Conservation (phyloP, 2,113 vertebrate genomes). For the Erinaceus europaeus region DNA sequence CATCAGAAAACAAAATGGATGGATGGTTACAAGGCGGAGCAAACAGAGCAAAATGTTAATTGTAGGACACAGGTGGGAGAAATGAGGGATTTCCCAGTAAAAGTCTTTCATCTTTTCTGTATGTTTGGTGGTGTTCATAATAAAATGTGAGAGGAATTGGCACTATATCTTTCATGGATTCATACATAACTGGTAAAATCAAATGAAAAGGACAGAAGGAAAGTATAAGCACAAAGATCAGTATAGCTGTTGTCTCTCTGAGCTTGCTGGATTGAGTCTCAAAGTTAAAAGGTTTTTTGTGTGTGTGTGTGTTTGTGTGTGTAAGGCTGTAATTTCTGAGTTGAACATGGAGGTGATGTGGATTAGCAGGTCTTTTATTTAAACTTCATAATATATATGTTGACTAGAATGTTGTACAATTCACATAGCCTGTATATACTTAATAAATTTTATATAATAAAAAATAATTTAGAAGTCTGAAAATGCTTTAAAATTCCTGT, state of each 20-base stretch:
- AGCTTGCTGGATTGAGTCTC: not conserved
- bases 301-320: too few species aligned
- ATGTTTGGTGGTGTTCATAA: not conserved
- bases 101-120: not conserved
- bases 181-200: not conserved
- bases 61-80: not conserved
- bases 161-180: not conserved
- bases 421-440: too few species aligned
- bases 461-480: not conserved
- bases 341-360: too few species aligned
- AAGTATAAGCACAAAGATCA: not conserved
- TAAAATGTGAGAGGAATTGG: not conserved
- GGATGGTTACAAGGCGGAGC: not conserved
- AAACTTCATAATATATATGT: too few species aligned
- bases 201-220: not conserved
- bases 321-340: too few species aligned
- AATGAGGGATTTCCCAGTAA: not conserved
- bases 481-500: conserved; percentile 13
- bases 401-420: too few species aligned
- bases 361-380: too few species aligned
- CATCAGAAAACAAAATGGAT: not conserved
- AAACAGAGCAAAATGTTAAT: not conserved
- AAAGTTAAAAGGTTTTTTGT: too few species aligned
- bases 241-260: not conserved
- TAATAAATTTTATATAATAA: too few species aligned